Evolutionary conservation across 2,797 vertebrate genomes (phyloP).

Genomic region (Aotus griseimembra): DNA sequence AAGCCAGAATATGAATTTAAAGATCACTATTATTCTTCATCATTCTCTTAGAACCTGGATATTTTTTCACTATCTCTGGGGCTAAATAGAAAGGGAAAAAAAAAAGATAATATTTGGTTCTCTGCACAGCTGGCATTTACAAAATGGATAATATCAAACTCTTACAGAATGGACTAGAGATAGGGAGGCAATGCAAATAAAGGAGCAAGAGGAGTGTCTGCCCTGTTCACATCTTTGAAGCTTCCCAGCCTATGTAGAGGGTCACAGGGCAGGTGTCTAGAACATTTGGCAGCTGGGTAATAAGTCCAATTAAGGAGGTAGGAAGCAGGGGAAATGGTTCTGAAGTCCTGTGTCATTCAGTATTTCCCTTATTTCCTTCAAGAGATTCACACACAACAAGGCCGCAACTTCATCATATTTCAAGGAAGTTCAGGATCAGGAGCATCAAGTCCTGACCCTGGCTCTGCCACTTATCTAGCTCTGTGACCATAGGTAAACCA

Average conservation of each 20-base stretch:
- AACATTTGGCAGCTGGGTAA: neutral
- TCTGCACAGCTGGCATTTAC: neutral
- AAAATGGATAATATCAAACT: neutral
- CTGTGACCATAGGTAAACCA: neutral
- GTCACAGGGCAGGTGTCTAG: neutral
- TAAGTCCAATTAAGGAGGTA: neutral
- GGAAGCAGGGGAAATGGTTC: neutral
- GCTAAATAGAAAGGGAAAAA: neutral
- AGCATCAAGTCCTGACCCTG: neutral
- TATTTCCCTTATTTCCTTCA: neutral
- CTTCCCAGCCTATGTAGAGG: neutral
- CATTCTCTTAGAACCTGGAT: neutral
- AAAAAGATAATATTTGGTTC: neutral
- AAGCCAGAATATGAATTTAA: conserved; percentile 35
- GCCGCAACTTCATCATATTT: neutral
- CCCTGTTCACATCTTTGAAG: neutral
- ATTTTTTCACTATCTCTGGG: neutral
- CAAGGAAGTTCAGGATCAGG: neutral
- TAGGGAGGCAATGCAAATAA: neutral
- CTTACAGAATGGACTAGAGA: neutral
- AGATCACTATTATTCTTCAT: neutral
- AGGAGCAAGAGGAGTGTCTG: neutral
- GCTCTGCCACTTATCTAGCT: neutral
- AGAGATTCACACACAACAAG: neutral
- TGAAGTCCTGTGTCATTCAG: neutral